Evolutionary conservation across 2,888 invertebrate species (phyloP), one percentile per base, ranked within the genome.

Genomic region (Scaptomyza parva): DNA sequence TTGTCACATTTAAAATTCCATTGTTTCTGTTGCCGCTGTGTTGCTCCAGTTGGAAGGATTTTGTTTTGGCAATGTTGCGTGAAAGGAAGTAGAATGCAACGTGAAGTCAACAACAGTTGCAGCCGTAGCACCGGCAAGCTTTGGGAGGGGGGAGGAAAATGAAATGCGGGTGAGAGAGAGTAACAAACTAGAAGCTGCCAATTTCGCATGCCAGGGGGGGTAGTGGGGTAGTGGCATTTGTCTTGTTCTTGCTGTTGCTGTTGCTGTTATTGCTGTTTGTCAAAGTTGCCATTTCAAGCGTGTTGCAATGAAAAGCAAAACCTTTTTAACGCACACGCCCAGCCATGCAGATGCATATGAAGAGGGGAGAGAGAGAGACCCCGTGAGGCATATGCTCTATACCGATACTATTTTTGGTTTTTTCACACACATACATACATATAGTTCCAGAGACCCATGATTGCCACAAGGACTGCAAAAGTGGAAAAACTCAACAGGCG

Each of bases 211-310:
- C 58, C 35, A 39, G 55, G 45, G 53, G 47, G 45, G 54, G 3
- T 28, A 20, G n/a, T 9, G 47, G 12, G 35, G 8, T 17, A 22
- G 33, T 44, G 39, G 58, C 54, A 73, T 64, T 66, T 64, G 67
- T 63, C 51, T 62, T 40, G 45, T 45, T 71, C 45, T 30, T 53
- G 59, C 45, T 70, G 58, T 64, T 75, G 59, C 73, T 76, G 80
- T 30, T 53, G 59, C 45, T 70, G 58, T 64, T 75, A 61, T 74
- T 76, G 80, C 71, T 88, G 85, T 88, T 86, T 86, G 83, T 83
- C 85, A 83, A 86, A 86, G 85, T 85, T 88, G 81, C 81, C 86
- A 88, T 83, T 81, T 86, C 79, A 85, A 76, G 74, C 83, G 77
- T 83, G 81, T 71, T 71, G 83, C 83, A 87, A 85, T 85, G 87